Evolutionary conservation across 2,888 invertebrate species (phyloP), one percentile per base, ranked within the genome.

Genomic region (Drosophila trichaetosa): DNA sequence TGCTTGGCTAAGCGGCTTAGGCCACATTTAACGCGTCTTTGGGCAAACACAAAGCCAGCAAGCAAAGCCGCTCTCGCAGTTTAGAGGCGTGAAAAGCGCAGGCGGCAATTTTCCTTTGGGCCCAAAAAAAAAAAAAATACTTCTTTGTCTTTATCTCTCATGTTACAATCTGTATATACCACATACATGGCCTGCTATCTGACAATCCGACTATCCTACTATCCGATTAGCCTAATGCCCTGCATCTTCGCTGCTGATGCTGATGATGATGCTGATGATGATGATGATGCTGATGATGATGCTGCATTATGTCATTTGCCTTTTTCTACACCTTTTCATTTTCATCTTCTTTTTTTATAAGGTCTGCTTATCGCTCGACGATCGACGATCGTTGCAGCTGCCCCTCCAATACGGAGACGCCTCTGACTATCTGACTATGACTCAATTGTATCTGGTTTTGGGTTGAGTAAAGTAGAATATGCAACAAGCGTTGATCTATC

Each of bases 141-240:
- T 42, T 3, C 33, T 38, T 48, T n/a, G 38, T 27, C 31, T 53
- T 13, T 56, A 56, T 66, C 10, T 64, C 64, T 67, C 73, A 63
- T 63, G 59, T 72, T 60, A 68, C 69, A 65, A 58, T 48, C 29
- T 34, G 10, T 51, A 7, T 53, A 16, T 59, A 31, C 27, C 29
- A 13, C 40, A 46, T 46, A 24, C 51, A 29, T 58, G n/a, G 54
- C 54, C 48, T 34, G 48, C 58, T 57, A 73, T 69, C 73, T 38
- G 27, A 54, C 60, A 58, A 76, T 76, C 76, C 58, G 56, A 56
- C 60, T 21, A 63, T 42, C 42, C 60, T 59, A 49, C 87, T 78
- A 90, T 90, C 89, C 89, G 89, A 90, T 89, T 89, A 89, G 85
- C 82, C 87, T 89, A 90, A 90, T 89, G 80, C 87, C 75, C 38